These are phyloP conservation scores for Xiphophorus couchianus DNA, from an alignment of 2,113 vertebrate genomes.

Conservation along the genomic window DNA sequence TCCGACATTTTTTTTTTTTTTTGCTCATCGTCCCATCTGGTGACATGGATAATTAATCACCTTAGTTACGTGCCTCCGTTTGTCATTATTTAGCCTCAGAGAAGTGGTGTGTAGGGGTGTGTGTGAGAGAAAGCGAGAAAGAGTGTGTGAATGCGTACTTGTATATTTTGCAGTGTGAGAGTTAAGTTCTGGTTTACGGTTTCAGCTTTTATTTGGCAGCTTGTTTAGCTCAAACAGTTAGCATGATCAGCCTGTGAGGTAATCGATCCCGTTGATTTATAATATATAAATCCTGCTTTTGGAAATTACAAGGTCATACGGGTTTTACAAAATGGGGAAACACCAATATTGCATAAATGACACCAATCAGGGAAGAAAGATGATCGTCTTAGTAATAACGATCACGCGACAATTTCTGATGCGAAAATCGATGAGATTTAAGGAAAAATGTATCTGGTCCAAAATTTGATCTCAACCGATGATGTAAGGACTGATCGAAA, in stretches of 20 bases:
- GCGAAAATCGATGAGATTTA: background rate
- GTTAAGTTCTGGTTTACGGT: constrained; percentile 43
- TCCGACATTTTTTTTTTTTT: constrained; percentile 50
- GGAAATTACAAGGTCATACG: constrained; percentile 21
- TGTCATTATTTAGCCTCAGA: constrained; percentile 75
- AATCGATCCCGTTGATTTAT: constrained; percentile 42
- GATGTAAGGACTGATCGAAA: too few relatives aligned
- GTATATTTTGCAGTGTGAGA: constrained; percentile 21
- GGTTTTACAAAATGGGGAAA: background rate
- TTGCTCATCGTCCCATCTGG: constrained; percentile 70
- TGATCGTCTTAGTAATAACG: background rate
- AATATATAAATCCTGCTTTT: constrained; percentile 43
- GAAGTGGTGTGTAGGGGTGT: constrained; percentile 41
- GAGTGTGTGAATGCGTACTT: constrained; percentile 15
- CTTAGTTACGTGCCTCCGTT: constrained; percentile 71
- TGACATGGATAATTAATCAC: constrained; percentile 83
- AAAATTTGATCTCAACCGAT: too few relatives aligned
- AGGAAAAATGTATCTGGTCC: background rate
- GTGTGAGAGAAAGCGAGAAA: background rate
- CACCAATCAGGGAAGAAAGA: background rate
- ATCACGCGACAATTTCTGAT: background rate
- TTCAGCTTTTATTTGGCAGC: constrained; percentile 58
- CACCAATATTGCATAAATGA: constrained; percentile 4
- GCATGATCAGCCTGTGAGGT: constrained; percentile 56
- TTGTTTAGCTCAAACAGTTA: constrained; percentile 62